phyloP scores from a whole-genome alignment of 2,113 vertebrate genomes.

The Paramisgurnus dabryanus region DNA sequence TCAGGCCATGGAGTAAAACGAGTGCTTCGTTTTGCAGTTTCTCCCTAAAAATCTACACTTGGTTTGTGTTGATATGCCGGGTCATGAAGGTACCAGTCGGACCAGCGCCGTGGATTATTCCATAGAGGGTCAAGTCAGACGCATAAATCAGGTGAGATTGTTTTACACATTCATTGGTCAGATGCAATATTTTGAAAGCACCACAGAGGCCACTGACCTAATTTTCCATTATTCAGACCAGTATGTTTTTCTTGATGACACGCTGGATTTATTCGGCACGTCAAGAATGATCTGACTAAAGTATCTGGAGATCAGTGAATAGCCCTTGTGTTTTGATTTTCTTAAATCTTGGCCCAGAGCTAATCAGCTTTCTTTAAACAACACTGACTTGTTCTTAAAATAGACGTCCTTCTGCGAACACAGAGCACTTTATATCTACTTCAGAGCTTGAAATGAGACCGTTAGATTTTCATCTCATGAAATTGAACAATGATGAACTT shows the following conservation, averaged over 20 bases:
- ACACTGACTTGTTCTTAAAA: conserved; percentile 24
- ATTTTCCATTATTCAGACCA: background rate
- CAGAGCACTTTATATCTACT: background rate
- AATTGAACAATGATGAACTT: background rate
- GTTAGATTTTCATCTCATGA: conserved; percentile 1
- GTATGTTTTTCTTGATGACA: conserved; percentile 12
- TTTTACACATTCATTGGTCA: background rate
- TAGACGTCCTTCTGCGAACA: conserved; percentile 26
- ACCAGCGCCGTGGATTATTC: conserved; percentile 85
- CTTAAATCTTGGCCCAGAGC: background rate
- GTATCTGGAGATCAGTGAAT: conserved; percentile 17
- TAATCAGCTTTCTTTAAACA: conserved; percentile 4
- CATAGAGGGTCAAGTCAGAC: conserved; percentile 85
- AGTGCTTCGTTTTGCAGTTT: conserved; percentile 68
- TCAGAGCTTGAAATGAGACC: background rate
- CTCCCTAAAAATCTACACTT: conserved; percentile 85
- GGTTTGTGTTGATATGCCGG: conserved; percentile 94
- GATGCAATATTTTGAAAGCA: background rate
- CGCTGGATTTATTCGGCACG: background rate
- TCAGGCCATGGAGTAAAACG: too few relatives aligned
- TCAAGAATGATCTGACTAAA: background rate
- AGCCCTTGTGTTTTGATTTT: background rate
- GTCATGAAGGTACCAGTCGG: conserved; percentile 89
- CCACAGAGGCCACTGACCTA: conserved; percentile 6
- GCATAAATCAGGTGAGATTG: conserved; percentile 87